Evolutionary conservation across 2,888 invertebrate species (phyloP), one percentile per base, ranked within the genome.

Genomic region (Dastarcus helophoroides): DNA sequence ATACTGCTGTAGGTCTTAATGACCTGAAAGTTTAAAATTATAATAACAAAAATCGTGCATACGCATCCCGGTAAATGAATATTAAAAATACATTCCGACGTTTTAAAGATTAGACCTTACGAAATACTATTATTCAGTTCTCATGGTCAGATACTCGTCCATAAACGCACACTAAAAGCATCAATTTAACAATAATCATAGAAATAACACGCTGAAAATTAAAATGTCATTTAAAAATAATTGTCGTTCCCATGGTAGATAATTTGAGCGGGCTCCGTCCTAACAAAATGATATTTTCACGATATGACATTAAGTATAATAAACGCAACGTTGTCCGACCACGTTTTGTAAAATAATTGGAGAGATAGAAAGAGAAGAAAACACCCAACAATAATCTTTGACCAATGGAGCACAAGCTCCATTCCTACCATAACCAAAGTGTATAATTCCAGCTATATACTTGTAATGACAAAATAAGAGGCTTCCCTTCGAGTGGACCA

Each of bases 381-480:
- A 36, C 41, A 42, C 41, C 46, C 39, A 42, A 49, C 45, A 50
- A 52, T 52, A 50, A 48, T 36, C 41, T 38, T 11, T 14, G 34
- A 44, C 54, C 53, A 54, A 53, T 53, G 51, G 46, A 38, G 33
- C 28, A 31, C 19, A 19, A 14, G 22, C 31, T 37, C 39, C 46
- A 40, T 40, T 43, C 43, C 39, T 43, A 38, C 46, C 26, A 42
- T 50, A 45, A 53, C 48, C 44, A 49, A 30, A 33, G 17, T 23
- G 49, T 50, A 57, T 59, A 59, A 60, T 60, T 55, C 51, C 54
- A 55, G 55, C 56, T 51, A 56, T 59, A 55, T 56, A 58, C 53
- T 52, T 48, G 58, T 62, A 62, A 62, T 61, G 58, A 61, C 60
- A 56, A 62, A 62, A 61, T 62, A 56, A 61, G 58, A 54, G 58